Evolutionary conservation across 1,140 invertebrate species (phyloP).

Genomic region (Ceratina australensis): DNA sequence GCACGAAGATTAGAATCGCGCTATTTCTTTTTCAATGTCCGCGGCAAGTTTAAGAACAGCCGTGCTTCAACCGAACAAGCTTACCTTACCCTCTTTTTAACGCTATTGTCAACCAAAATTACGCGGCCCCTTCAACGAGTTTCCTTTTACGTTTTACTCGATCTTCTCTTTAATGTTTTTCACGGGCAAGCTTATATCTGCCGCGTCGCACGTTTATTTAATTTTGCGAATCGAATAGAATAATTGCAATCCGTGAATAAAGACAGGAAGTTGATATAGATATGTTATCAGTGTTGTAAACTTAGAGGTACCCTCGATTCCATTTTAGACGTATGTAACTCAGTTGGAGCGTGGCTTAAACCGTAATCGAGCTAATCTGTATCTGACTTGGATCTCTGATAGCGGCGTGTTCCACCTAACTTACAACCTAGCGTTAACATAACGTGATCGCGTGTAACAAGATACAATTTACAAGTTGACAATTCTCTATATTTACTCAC

Average conservation of each 20-base stretch:
- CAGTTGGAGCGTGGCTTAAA: not conserved
- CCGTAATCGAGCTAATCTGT: constrained; percentile 19
- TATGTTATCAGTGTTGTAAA: not conserved
- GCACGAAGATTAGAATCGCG: constrained; percentile 16
- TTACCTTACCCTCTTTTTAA: constrained; percentile 2
- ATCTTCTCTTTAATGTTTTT: no score
- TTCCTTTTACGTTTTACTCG: no score
- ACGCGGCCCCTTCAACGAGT: not conserved
- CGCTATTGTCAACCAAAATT: not conserved
- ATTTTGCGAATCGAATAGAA: no score
- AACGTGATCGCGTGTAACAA: no score
- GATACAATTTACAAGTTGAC: no score
- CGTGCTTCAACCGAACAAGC: not conserved
- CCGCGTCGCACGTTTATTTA: no score
- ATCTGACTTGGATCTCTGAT: not conserved
- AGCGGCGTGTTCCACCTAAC: not conserved
- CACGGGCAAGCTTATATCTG: no score
- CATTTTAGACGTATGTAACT: constrained; percentile 4
- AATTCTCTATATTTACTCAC: no score
- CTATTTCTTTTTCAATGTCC: not conserved
- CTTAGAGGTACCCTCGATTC: not conserved
- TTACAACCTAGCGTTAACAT: not conserved
- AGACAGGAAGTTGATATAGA: not conserved
- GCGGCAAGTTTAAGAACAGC: not conserved
- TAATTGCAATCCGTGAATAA: no score